Conservation (phyloP, 2,113 vertebrate species). For the Scartelaos histophorus region DNA sequence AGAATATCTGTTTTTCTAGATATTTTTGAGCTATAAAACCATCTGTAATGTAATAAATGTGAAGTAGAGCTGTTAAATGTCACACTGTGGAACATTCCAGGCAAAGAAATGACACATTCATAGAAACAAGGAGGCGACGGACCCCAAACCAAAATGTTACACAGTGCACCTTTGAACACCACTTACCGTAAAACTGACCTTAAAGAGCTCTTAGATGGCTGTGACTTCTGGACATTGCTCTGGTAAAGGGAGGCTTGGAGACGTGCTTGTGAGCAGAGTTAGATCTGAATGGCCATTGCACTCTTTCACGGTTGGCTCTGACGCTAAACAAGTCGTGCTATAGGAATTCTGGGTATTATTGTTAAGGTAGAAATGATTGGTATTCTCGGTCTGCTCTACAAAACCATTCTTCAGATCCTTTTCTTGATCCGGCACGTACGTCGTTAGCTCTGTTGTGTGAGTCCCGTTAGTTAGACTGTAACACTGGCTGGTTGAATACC, state of each 20-base stretch:
- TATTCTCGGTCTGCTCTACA: conserved; percentile 80
- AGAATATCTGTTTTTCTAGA: too few relatives aligned
- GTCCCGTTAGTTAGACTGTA: conserved; percentile 78
- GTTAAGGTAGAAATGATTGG: conserved; percentile 91
- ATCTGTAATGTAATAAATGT: too few relatives aligned
- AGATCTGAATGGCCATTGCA: conserved; percentile 82
- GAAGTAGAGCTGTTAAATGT: too few relatives aligned
- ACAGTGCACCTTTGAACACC: conserved; percentile 28
- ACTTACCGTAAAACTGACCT: conserved; percentile 39
- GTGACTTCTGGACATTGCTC: conserved; percentile 82
- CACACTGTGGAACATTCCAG: too few relatives aligned
- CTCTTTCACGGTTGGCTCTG: conserved; percentile 83
- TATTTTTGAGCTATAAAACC: too few relatives aligned
- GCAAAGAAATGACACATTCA: too few relatives aligned
- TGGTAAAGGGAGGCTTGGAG: conserved; percentile 88
- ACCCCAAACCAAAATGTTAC: too few relatives aligned
- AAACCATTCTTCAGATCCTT: conserved; percentile 78
- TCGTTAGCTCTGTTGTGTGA: conserved; percentile 73
- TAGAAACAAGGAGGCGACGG: too few relatives aligned
- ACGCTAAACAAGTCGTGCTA: conserved; percentile 76
- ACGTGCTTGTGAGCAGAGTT: conserved; percentile 84
- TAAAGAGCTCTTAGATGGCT: conserved; percentile 83
- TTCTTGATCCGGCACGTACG: conserved; percentile 85
- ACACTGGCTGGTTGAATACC: conserved; percentile 78
- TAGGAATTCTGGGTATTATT: conserved; percentile 86